Evolutionary conservation across 2,797 vertebrate species (phyloP).

Genomic region (Myotis vivesi): DNA sequence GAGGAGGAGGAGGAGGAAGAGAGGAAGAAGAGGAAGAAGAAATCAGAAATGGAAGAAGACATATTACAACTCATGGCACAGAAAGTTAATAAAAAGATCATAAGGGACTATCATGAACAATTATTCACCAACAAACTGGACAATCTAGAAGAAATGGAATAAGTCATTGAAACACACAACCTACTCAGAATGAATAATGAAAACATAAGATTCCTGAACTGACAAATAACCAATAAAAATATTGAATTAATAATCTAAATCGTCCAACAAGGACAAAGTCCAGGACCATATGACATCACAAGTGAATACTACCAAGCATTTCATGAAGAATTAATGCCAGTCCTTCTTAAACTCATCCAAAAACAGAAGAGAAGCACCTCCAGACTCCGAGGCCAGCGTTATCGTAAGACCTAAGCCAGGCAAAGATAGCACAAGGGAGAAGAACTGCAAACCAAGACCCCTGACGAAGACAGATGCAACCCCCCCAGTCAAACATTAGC

Average conservation of each 20-base stretch:
- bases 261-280: background rate
- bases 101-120: background rate
- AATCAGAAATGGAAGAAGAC: background rate
- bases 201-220: background rate
- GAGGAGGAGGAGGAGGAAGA: no score
- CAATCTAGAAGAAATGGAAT: background rate
- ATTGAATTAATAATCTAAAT: background rate
- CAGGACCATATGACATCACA: background rate
- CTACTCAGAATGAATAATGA: background rate
- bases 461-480: no score
- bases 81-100: background rate
- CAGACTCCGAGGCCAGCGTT: background rate
- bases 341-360: background rate
- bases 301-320: background rate
- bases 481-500: background rate
- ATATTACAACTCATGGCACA: background rate
- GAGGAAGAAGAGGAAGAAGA: no score
- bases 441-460: background rate
- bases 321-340: no score
- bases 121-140: background rate
- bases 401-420: background rate
- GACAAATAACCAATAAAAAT: background rate
- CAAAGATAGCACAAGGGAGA: background rate
- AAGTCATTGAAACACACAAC: background rate
- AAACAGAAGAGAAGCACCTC: no score